phyloP scores from a whole-genome alignment of 2,888 invertebrate genomes.

The Agrochola macilenta region DNA sequence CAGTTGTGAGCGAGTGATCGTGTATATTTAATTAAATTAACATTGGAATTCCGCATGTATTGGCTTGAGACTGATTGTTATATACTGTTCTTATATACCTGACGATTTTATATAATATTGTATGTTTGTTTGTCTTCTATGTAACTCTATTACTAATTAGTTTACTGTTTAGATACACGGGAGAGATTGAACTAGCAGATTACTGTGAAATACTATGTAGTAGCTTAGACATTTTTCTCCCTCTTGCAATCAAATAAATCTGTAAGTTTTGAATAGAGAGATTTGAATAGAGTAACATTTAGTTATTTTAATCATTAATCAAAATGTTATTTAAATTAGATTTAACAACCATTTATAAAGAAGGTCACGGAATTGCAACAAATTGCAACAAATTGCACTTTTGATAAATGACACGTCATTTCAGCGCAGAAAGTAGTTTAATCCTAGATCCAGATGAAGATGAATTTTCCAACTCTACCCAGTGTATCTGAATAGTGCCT shows the following conservation, averaged over 20 bases:
- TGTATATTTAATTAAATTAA: conserved; percentile 77
- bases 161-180: conserved; percentile 55
- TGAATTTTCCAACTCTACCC: conserved; percentile 4
- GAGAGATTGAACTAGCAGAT: neutral
- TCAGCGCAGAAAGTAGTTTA: conserved; percentile 6
- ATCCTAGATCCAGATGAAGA: conserved; percentile 3
- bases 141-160: conserved; percentile 52
- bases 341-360: neutral
- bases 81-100: conserved; percentile 79
- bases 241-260: neutral
- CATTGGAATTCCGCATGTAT: conserved; percentile 79
- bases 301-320: neutral
- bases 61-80: conserved; percentile 88
- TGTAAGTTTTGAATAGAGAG: neutral
- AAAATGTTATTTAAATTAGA: neutral
- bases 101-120: conserved; percentile 75
- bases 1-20: conserved; percentile 68
- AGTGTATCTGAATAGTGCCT: conserved; percentile 50
- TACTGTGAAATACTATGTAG: neutral
- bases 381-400: neutral
- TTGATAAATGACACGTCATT: neutral
- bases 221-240: neutral
- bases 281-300: conserved; percentile 1
- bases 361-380: neutral
- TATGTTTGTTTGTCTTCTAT: conserved; percentile 72